Base-by-base conservation (phyloP, 2,113 vertebrate species). In the Hippolais icterina region DNA sequence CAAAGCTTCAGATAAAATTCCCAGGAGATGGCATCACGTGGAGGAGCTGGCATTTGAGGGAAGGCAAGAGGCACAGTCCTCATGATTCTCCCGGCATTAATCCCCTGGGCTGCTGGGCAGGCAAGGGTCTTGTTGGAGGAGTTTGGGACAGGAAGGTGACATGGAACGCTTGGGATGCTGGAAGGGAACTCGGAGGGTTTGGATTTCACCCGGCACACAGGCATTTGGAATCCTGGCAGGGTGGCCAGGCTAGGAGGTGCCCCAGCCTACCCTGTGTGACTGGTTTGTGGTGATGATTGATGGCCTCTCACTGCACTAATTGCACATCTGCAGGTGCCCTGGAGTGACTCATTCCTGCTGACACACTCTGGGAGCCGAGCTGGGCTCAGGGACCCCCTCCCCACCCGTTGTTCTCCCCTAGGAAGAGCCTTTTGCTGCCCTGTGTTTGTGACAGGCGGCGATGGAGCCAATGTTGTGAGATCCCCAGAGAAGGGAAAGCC, bases 1-100 rank as follows among this genome's bases (percentile, higher is more conserved):
- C 21, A 11, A 20, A 61, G 23, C 12, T 63, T 12, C 2, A 0
- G 10, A 35, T n/a, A 8, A n/a, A 70, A 59, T 64, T 50, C 11
- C 41, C 39, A 11, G 44, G 17, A 64, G 31, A 20, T 35, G 44
- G 35, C 53, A 33, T 31, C 8, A 2, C 0, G 2, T n/a, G 37
- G 27, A 33, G 39, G 37, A 70, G 35, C 42, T 56, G 35, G 35
- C 7, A 5, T 49, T 7, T 12, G 10, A 49, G 13, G 33, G 52
- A 41, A 63, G n/a, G 29, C 5, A 35, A 35, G 60, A 21, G 7
- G 35, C 28, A 37, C 33, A 53, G 46, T 9, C 33, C 37, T 44
- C 27, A 8, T 3, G 3, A 7, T 22, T 47, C 23, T 27, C 47
- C 1, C 0, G 23, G 39, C 64, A 39, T 24, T 7, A 5, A 49